phyloP scores from a whole-genome alignment of 2,113 vertebrate species.

The Syngnathus scovelli region DNA sequence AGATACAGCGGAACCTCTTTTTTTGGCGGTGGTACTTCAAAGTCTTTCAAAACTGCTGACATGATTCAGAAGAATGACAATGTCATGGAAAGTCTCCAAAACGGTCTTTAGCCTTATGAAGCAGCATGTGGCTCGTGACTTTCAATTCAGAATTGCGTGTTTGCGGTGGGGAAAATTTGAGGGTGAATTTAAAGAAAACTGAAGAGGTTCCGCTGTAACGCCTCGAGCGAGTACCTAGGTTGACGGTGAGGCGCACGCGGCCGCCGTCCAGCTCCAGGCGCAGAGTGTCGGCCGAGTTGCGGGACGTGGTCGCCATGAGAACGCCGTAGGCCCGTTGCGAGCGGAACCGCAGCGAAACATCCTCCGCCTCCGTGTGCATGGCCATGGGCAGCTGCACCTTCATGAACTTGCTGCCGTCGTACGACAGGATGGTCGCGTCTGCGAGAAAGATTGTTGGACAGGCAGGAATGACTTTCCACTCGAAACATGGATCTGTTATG shows the following conservation, averaged over 20 bases:
- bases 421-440: conserved; percentile 97
- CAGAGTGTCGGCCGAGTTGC: conserved; percentile 94
- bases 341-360: conserved; percentile 91
- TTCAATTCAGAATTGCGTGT: background rate
- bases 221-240: conserved; percentile 82
- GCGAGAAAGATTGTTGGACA: background rate
- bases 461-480: too few relatives aligned
- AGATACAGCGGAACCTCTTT: background rate
- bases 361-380: conserved; percentile 98
- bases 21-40: too few relatives aligned
- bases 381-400: conserved; percentile 96
- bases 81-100: too few relatives aligned
- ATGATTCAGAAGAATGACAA: too few relatives aligned
- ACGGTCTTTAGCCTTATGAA: background rate
- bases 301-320: conserved; percentile 96
- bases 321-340: conserved; percentile 96
- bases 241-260: conserved; percentile 96
- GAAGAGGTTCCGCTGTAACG: background rate
- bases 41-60: too few relatives aligned
- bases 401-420: conserved; percentile 99
- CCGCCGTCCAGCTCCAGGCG: conserved; percentile 93
- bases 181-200: background rate
- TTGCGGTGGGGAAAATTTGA: background rate
- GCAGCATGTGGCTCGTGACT: background rate
- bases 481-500: too few relatives aligned